Conservation (phyloP, 2,797 vertebrate species). For the Pantherophis vulpinus region DNA sequence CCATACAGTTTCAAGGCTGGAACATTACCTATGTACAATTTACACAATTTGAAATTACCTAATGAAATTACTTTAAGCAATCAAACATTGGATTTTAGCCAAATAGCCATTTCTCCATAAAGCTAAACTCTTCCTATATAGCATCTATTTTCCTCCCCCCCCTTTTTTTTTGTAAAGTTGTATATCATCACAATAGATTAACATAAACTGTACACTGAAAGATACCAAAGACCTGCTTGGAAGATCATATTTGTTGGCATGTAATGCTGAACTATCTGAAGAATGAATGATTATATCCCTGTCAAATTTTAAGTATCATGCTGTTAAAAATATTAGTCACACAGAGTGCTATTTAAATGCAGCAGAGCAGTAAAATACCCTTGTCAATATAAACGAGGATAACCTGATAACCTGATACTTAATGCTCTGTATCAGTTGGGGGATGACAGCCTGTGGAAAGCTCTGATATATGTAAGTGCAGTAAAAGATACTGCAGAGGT, state of each 20-base stretch:
- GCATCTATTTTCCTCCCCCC: conserved; percentile 43
- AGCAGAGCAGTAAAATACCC: conserved; percentile 51
- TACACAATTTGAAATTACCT: conserved; percentile 43
- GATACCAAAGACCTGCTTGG: conserved; percentile 61
- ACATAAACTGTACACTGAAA: conserved; percentile 53
- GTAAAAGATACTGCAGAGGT: conserved; percentile 53
- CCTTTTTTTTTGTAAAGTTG: conserved; percentile 52
- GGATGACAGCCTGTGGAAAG: conserved; percentile 50
- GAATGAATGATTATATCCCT: conserved; percentile 70
- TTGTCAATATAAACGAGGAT: conserved; percentile 52
- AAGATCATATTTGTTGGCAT: conserved; percentile 64
- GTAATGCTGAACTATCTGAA: conserved; percentile 62
- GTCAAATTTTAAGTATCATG: conserved; percentile 72
- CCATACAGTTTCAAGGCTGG: not conserved
- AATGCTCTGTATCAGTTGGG: conserved; percentile 48
- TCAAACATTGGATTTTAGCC: conserved; percentile 49
- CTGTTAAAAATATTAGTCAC: conserved; percentile 75
- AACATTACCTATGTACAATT: not conserved
- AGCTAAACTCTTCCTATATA: conserved; percentile 20
- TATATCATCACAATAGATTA: conserved; percentile 46
- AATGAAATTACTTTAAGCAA: conserved; percentile 23
- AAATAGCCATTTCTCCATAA: conserved; percentile 31
- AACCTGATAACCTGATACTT: conserved; percentile 58
- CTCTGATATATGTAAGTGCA: conserved; percentile 23
- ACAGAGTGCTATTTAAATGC: conserved; percentile 64